Percentiles rank a stretch among this genome's conserved stretches.
Conservation (phyloP, 2,113 vertebrate genomes). For the Notechis scutatus region DNA sequence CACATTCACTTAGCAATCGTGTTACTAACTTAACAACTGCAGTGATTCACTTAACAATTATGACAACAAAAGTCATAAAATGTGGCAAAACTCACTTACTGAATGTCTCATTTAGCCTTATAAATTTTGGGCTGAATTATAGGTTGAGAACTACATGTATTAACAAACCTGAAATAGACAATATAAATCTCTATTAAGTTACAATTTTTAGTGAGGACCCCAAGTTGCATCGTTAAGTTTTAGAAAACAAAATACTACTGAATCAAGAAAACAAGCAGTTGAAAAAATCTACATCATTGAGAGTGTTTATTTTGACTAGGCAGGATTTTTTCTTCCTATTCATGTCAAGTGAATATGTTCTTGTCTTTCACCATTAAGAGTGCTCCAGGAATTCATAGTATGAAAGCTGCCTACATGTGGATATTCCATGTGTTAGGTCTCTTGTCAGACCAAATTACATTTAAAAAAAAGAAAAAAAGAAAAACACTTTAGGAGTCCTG, state of each 20-base stretch:
- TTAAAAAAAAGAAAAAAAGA: constrained; percentile 42
- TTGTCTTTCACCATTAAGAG: constrained; percentile 53
- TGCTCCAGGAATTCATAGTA: constrained; percentile 62
- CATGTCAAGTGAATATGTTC: constrained; percentile 54
- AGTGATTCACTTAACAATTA: neutral
- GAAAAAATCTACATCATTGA: neutral
- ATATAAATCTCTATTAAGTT: neutral
- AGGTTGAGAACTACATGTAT: neutral
- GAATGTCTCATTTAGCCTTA: neutral
- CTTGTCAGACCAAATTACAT: constrained; percentile 61
- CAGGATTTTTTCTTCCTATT: neutral
- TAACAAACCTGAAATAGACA: neutral
- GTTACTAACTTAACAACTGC: neutral
- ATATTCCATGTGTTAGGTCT: constrained; percentile 63
- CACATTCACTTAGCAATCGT: neutral
- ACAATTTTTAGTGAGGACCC: neutral
- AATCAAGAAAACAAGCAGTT: constrained; percentile 20
- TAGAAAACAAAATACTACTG: neutral
- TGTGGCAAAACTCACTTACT: neutral
- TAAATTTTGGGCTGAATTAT: neutral
- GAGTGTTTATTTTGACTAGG: constrained; percentile 20
- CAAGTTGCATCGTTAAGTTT: neutral
- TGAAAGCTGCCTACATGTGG: constrained; percentile 60
- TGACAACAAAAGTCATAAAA: neutral
- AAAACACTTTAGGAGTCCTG: constrained; percentile 49